Percentiles rank a stretch among this genome's conserved stretches.
phyloP scores from a whole-genome alignment of 2,113 vertebrate species.

The Chelonoidis abingdonii region DNA sequence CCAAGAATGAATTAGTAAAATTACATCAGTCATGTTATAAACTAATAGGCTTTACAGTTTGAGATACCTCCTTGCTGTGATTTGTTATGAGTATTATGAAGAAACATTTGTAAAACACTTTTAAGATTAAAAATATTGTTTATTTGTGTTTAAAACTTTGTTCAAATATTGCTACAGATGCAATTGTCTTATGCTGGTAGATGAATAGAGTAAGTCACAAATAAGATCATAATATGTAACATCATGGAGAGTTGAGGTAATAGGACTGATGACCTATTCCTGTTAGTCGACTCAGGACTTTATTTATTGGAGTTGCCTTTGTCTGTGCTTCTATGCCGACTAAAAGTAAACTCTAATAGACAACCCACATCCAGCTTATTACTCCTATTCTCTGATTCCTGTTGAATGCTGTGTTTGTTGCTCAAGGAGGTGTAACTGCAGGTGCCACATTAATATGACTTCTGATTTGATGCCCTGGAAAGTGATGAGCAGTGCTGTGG shows the following conservation, averaged over 20 bases:
- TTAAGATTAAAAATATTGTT: not conserved
- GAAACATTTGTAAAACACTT: not conserved
- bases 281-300: not conserved
- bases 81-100: not conserved
- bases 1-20: not conserved
- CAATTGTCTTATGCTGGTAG: not conserved
- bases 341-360: constrained; percentile 2
- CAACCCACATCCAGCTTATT: not conserved
- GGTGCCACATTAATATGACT: not conserved
- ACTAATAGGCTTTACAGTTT: not conserved
- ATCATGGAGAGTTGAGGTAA: not conserved
- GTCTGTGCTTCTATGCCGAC: not conserved
- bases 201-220: not conserved
- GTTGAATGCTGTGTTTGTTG: not conserved
- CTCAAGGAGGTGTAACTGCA: not conserved
- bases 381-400: not conserved
- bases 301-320: constrained; percentile 8
- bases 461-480: not conserved
- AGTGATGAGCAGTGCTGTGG: not conserved
- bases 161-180: not conserved
- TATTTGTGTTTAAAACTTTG: not conserved
- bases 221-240: not conserved
- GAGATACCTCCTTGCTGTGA: not conserved
- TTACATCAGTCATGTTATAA: not conserved
- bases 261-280: not conserved